Conservation (phyloP, 2,888 invertebrate genomes). For the Caenorhabditis sinica region DNA sequence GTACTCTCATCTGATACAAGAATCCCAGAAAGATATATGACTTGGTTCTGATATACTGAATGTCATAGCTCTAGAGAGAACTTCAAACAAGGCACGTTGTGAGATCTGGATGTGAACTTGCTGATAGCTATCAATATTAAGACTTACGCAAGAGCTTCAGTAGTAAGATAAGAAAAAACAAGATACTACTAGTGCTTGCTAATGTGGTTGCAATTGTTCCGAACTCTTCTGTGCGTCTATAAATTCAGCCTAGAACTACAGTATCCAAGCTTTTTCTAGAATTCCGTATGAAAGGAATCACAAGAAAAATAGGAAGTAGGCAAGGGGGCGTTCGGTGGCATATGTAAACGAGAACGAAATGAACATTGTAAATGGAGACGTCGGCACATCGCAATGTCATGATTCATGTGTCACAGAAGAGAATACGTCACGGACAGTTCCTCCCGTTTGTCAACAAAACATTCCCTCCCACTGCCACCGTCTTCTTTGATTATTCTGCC, state of each 20-base stretch:
- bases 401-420: conserved; percentile 54
- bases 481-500: conserved; percentile 24
- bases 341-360: conserved; percentile 39
- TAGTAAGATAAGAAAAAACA: no score
- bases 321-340: conserved; percentile 3
- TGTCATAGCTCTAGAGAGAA: not conserved
- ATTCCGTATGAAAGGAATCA: not conserved
- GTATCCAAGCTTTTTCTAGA: not conserved
- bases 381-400: conserved; percentile 55
- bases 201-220: no score
- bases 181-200: no score
- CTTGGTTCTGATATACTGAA: not conserved
- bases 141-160: no score
- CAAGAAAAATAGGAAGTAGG: conserved; percentile 11
- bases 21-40: conserved; percentile 8
- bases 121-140: not conserved
- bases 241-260: conserved; percentile 8
- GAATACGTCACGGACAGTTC: conserved; percentile 54
- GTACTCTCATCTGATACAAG: conserved; percentile 13
- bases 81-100: not conserved
- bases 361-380: conserved; percentile 52
- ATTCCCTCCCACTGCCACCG: conserved; percentile 29
- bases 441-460: conserved; percentile 55
- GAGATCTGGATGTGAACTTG: not conserved
- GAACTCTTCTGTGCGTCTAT: no score